Conservation (phyloP, 2,113 vertebrate species). For the Neoarius graeffei region DNA sequence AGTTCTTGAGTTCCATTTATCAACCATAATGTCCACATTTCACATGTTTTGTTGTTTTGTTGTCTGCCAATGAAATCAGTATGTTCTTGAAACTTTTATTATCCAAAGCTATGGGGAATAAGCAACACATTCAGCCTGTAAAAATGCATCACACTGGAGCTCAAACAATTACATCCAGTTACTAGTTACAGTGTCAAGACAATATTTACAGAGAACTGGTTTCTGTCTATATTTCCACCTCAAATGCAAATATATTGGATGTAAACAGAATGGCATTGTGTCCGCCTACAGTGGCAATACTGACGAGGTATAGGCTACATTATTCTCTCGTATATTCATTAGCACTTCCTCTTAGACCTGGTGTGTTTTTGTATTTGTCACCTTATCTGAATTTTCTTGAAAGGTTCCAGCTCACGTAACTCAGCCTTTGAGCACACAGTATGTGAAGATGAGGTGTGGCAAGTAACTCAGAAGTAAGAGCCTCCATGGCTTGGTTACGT, state of each 20-base stretch:
- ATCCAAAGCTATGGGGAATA: neutral
- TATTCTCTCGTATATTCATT: neutral
- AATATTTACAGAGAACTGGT: slow-evolving; percentile 50
- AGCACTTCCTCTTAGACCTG: neutral
- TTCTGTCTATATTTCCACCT: slow-evolving; percentile 24
- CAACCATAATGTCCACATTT: neutral
- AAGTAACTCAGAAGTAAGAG: slow-evolving; percentile 15
- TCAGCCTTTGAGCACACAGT: slow-evolving; percentile 25
- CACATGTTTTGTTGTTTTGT: neutral
- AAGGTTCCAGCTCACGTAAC: slow-evolving; percentile 9
- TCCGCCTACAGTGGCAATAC: neutral
- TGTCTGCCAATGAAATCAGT: neutral
- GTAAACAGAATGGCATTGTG: neutral
- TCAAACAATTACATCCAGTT: neutral
- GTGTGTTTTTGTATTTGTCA: neutral
- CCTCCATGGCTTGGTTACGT: slow-evolving; percentile 16
- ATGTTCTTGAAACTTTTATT: neutral
- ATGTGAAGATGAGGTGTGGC: slow-evolving; percentile 58
- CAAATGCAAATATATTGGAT: slow-evolving; percentile 35
- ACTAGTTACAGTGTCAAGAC: neutral
- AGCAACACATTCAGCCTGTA: neutral
- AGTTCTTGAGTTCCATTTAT: neutral
- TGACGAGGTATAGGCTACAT: neutral
- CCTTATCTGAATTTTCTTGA: slow-evolving; percentile 14
- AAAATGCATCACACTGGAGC: neutral